phyloP scores from a whole-genome alignment of 2,113 vertebrate species.

The Aleadryas rufinucha region DNA sequence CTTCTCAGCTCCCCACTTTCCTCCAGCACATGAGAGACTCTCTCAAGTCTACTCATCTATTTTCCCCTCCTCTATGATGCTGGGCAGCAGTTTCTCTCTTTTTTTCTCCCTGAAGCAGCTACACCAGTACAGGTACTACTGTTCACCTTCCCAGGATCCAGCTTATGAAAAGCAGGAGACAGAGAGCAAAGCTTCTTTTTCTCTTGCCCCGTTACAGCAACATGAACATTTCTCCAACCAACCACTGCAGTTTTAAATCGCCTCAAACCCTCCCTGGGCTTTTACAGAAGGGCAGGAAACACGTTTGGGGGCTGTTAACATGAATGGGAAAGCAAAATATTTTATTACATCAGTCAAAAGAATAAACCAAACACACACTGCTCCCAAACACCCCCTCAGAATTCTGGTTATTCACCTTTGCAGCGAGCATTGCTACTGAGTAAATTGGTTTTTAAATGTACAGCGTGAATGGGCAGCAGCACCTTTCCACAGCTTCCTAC shows the following conservation, averaged over 20 bases:
- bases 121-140: neutral
- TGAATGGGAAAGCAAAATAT: neutral
- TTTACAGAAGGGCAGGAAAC: neutral
- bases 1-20: neutral
- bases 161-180: neutral
- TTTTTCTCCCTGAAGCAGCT: neutral
- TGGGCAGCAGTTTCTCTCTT: neutral
- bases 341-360: neutral
- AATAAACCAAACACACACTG: neutral
- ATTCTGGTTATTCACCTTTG: neutral
- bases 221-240: neutral
- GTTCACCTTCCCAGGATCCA: neutral
- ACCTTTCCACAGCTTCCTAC: neutral
- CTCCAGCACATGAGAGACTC: neutral
- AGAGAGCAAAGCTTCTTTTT: neutral
- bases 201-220: neutral
- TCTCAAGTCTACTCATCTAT: accelerated
- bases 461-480: neutral
- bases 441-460: neutral
- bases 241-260: accelerated
- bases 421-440: neutral
- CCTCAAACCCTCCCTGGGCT: neutral
- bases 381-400: neutral
- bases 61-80: neutral
- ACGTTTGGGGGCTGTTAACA: neutral